A percentile compares a stretch with the other conserved stretches of the same genome.
phyloP scores from a whole-genome alignment of 2,888 invertebrate species.

The Cheilosia grossa region DNA sequence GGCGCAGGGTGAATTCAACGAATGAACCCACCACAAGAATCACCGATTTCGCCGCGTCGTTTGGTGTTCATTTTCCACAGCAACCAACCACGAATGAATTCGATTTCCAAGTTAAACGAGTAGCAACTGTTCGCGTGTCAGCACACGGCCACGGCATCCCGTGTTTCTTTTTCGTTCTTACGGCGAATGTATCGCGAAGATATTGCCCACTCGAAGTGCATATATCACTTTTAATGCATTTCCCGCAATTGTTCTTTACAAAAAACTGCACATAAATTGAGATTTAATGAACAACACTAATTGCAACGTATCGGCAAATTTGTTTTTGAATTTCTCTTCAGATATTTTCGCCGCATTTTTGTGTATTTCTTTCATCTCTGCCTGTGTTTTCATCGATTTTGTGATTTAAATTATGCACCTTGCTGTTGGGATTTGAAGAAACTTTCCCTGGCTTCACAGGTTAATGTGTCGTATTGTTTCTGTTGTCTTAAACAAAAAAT shows the following conservation, averaged over 20 bases:
- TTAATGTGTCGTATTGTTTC: conserved; percentile 71
- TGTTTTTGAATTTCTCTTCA: conserved; percentile 62
- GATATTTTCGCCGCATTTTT: conserved; percentile 74
- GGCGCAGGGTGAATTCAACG: conserved; percentile 17
- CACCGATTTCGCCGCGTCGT: conserved; percentile 10
- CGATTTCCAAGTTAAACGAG: conserved; percentile 73
- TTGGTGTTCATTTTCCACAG: conserved; percentile 22
- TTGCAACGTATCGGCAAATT: conserved; percentile 49
- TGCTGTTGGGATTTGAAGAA: conserved; percentile 63
- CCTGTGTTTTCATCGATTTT: conserved; percentile 48
- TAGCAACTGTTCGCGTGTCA: conserved; percentile 77
- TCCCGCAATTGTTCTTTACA: conserved; percentile 15
- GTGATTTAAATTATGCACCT: conserved; percentile 74
- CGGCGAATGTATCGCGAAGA: conserved; percentile 68
- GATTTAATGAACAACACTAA: conserved; percentile 30
- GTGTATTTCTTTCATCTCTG: conserved; percentile 22
- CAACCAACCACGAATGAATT: conserved; percentile 42
- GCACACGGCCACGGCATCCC: conserved; percentile 73
- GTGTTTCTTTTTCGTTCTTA: conserved; percentile 56
- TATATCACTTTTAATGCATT: background rate
- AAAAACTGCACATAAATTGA: conserved; percentile 40
- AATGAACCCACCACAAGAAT: conserved; percentile 38
- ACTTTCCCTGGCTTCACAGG: conserved; percentile 71
- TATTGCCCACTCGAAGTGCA: conserved; percentile 1
- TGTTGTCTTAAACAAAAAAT: conserved; percentile 42